These are phyloP conservation scores for Ormyrus pomaceus DNA, from an alignment of 2,888 invertebrate species.

Conservation along the genomic window DNA sequence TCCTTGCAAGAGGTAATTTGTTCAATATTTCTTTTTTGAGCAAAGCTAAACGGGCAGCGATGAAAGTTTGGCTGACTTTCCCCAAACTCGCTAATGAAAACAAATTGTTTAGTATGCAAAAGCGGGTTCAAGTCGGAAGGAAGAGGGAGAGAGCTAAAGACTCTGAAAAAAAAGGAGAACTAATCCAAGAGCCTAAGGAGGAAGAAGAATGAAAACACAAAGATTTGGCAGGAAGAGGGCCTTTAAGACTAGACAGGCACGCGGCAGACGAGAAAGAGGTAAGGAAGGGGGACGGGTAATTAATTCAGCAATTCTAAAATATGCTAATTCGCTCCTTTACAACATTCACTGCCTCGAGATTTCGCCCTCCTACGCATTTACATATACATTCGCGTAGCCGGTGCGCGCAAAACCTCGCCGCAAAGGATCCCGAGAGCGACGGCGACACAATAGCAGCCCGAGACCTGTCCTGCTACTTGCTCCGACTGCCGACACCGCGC, in stretches of 20 bases:
- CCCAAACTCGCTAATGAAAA: neutral
- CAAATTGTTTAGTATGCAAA: slow-evolving; percentile 1
- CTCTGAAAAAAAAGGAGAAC: slow-evolving; percentile 10
- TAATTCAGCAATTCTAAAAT: slow-evolving; percentile 68
- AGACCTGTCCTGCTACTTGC: slow-evolving; percentile 40
- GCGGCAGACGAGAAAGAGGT: neutral
- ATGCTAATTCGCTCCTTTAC: slow-evolving; percentile 65
- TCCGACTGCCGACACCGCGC: slow-evolving; percentile 5
- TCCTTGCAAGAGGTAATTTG: no score
- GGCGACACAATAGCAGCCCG: slow-evolving; percentile 40
- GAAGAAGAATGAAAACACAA: slow-evolving; percentile 48
- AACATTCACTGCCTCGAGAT: slow-evolving; percentile 66
- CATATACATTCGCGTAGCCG: slow-evolving; percentile 14
- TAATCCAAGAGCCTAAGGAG: slow-evolving; percentile 31
- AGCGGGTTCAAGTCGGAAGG: neutral
- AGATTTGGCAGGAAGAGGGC: slow-evolving; percentile 38
- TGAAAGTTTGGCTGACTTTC: no score
- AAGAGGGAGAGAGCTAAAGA: neutral
- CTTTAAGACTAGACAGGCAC: slow-evolving; percentile 31
- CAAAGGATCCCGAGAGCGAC: slow-evolving; percentile 28
- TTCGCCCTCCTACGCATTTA: slow-evolving; percentile 57
- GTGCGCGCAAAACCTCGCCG: slow-evolving; percentile 28
- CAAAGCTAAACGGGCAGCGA: no score
- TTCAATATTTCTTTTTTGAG: no score
- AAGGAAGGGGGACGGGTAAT: slow-evolving; percentile 61